Evolutionary conservation across 2,888 invertebrate species (phyloP).

Genomic region (Apodemia zela): DNA sequence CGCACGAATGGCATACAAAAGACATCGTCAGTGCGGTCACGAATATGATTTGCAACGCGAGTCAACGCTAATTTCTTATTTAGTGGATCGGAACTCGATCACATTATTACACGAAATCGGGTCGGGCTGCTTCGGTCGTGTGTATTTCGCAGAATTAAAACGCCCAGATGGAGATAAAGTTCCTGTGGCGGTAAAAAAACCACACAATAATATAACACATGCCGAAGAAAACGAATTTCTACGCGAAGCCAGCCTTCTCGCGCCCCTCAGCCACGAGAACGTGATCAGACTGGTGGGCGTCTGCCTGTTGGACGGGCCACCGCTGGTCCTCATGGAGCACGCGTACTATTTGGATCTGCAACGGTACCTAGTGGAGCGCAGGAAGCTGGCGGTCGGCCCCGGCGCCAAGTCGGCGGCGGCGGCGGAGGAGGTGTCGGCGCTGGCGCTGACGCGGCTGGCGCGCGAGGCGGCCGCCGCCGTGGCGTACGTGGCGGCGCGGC

Average conservation of each 20-base stretch:
- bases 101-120: slow-evolving; percentile 47
- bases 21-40: slow-evolving; percentile 31
- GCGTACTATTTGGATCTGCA: slow-evolving; percentile 94
- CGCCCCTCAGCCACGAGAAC: slow-evolving; percentile 90
- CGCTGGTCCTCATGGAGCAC: slow-evolving; percentile 94
- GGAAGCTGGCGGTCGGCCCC: slow-evolving; percentile 85
- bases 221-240: slow-evolving; percentile 87
- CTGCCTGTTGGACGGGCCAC: slow-evolving; percentile 87
- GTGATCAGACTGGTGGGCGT: slow-evolving; percentile 91
- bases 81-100: slow-evolving; percentile 41
- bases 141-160: slow-evolving; percentile 45
- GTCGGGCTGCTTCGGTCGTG: slow-evolving; percentile 52
- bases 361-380: slow-evolving; percentile 84
- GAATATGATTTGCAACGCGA: slow-evolving; percentile 19
- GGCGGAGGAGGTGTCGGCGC: slow-evolving; percentile 43
- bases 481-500: slow-evolving; percentile 86
- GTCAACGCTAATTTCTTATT: slow-evolving; percentile 34
- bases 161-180: slow-evolving; percentile 47
- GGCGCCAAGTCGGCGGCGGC: slow-evolving; percentile 80
- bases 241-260: slow-evolving; percentile 94
- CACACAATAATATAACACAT: slow-evolving; percentile 87
- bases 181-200: slow-evolving; percentile 90
- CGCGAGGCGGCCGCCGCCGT: slow-evolving; percentile 83
- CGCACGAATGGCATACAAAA: slow-evolving; percentile 59
- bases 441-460: slow-evolving; percentile 47